Base-by-base conservation (phyloP, 1,140 invertebrate genomes). In the Archivesica marissinica region DNA sequence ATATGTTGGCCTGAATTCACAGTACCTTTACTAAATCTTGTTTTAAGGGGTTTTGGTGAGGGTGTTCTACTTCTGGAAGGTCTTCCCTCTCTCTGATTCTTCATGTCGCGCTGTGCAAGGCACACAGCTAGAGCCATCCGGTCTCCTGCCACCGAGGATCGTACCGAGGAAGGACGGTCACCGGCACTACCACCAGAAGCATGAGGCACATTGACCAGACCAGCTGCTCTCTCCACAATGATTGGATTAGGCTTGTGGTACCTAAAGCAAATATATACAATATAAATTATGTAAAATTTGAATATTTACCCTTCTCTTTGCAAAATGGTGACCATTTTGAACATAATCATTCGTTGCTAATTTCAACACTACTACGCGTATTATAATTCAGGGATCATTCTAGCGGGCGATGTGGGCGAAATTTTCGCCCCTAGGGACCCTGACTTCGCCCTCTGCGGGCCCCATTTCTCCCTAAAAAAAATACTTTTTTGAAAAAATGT, bases 151-250 rank as follows among this genome's bases (percentile, higher is more conserved):
- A 82, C 23, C 17, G 79, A 72, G n/a, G 70, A 47, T 30, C 54
- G 47, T 25, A 72, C 38, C 9, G 81, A 75, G 13, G 38, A 17
- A 20, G 23, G 64, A 11, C 25, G n/a, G 28, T 74, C 39, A n/a
- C 6, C 28, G 20, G 38, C 17, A 35, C 17, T 23, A 28, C 39
- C 17, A 6, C 33, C 38, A 13, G 74, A n/a, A 28, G 28, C 11
- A 7, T n/a, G 66, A 1, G 38, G 72, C 9, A 75, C 44, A 61
- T 23, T 75, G 44, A 41, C 41, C 23, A 50, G 9, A 15, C 68
- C 81, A 70, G 64, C 81, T n/a, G 68, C 81, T 25, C 81, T 56
- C 50, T 84, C 81, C 11, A 84, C 81, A n/a, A 84, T 44, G 17
- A 84, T 84, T 20, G 81, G 81, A 50, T 66, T 64, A 20, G 81